These are phyloP conservation scores for Circaetus cinerascens DNA, from an alignment of 2,113 vertebrate species.

Conservation along the genomic window DNA sequence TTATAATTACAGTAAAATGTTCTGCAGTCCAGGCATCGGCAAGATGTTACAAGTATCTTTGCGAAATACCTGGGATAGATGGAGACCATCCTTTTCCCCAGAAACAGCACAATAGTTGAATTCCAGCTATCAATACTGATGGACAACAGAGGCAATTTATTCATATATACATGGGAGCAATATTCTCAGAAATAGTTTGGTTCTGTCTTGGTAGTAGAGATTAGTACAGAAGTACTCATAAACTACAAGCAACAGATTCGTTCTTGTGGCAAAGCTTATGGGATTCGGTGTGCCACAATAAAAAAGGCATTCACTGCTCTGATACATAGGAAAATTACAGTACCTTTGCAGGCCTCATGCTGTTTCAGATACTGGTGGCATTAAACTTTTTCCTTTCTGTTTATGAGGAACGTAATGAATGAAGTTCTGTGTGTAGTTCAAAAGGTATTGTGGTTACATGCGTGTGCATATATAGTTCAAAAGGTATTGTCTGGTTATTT, in stretches of 20 bases:
- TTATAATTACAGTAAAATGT: not conserved
- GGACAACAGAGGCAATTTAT: not conserved
- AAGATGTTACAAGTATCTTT: not conserved
- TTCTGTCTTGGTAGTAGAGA: not conserved
- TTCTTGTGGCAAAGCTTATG: not conserved
- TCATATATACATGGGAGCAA: not conserved
- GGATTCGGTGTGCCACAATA: not conserved
- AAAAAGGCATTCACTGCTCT: not conserved
- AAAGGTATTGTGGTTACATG: not conserved
- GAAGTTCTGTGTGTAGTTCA: constrained; percentile 17
- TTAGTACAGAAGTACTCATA: not conserved
- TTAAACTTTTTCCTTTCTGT: not conserved
- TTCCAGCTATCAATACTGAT: not conserved
- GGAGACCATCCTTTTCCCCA: not conserved
- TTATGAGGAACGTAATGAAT: not conserved
- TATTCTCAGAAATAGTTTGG: not conserved
- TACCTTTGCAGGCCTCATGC: not conserved
- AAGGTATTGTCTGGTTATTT: constrained; percentile 43
- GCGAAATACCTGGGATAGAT: not conserved
- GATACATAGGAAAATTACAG: not conserved
- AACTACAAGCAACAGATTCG: not conserved
- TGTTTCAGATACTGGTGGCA: not conserved
- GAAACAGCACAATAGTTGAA: not conserved
- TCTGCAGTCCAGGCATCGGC: not conserved
- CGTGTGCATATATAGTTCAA: not conserved